Conservation (phyloP, 2,113 vertebrate genomes). For the Hypomesus transpacificus region DNA sequence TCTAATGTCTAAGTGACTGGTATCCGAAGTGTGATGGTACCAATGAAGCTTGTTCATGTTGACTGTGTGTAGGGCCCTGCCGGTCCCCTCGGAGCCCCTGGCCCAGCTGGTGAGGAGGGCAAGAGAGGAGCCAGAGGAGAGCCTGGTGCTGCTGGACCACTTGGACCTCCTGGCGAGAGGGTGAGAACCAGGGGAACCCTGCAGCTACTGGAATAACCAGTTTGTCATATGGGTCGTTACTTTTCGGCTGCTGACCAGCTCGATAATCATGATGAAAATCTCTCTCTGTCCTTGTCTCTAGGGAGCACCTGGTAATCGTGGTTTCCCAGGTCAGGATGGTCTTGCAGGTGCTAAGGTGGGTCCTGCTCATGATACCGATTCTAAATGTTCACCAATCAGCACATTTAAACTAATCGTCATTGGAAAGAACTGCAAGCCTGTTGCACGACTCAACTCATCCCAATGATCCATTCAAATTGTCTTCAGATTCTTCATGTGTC, state of each 20-base stretch:
- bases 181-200: conserved; percentile 58
- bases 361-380: not conserved
- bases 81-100: conserved; percentile 85
- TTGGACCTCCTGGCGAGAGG: conserved; percentile 92
- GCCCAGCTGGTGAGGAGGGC: conserved; percentile 90
- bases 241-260: not conserved
- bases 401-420: too few species aligned
- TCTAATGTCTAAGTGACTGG: not conserved
- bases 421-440: too few species aligned
- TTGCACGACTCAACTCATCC: too few species aligned
- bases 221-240: not conserved
- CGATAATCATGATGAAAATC: not conserved
- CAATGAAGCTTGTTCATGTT: conserved; percentile 15
- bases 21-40: not conserved
- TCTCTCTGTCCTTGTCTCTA: conserved; percentile 51
- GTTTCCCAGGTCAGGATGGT: conserved; percentile 96
- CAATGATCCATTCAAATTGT: not conserved
- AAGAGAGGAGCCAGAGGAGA: conserved; percentile 94
- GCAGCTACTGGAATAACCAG: not conserved
- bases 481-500: conserved; percentile 10
- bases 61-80: conserved; percentile 73
- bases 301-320: conserved; percentile 95
- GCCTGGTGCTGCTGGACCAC: conserved; percentile 85
- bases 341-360: conserved; percentile 92
- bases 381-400: not conserved